A percentile compares a stretch with the other conserved stretches of the same genome.
Evolutionary conservation across 92 coral and sea anemone genomes (phyloP).

Genomic region (Umimayanthus chanpuru): DNA sequence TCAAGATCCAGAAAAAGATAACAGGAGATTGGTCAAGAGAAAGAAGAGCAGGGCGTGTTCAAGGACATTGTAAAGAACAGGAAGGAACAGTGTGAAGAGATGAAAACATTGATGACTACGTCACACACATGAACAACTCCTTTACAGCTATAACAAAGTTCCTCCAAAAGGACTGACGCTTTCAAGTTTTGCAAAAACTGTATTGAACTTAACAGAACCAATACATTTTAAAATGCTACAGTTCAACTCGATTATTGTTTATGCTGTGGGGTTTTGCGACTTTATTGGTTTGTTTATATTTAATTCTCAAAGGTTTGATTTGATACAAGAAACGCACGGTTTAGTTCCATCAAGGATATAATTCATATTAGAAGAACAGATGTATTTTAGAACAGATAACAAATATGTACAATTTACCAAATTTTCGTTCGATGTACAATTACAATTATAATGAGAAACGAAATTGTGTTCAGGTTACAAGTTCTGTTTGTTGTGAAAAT

Average conservation of each 20-base stretch:
- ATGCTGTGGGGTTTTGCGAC: conserved; percentile 3
- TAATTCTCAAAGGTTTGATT: background rate
- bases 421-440: background rate
- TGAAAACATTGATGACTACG: conserved; percentile 43
- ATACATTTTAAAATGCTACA: background rate
- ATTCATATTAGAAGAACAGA: conserved; percentile 6
- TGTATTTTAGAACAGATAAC: background rate
- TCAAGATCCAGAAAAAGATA: conserved; percentile 24
- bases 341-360: background rate
- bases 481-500: conserved; percentile 6
- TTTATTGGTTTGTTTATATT: background rate
- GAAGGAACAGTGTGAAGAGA: conserved; percentile 45
- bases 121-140: conserved; percentile 9
- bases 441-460: conserved; percentile 8
- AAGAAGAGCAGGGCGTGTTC: conserved; percentile 34
- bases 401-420: background rate
- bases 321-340: too few relatives aligned
- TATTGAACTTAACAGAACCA: background rate
- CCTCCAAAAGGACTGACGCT: conserved; percentile 24
- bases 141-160: background rate
- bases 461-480: background rate
- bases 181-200: conserved; percentile 5
- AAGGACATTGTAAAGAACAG: conserved; percentile 41
- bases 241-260: conserved; percentile 29
- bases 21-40: conserved; percentile 3